Evolutionary conservation across 2,797 vertebrate species (phyloP).

Genomic region (Squalus acanthias): DNA sequence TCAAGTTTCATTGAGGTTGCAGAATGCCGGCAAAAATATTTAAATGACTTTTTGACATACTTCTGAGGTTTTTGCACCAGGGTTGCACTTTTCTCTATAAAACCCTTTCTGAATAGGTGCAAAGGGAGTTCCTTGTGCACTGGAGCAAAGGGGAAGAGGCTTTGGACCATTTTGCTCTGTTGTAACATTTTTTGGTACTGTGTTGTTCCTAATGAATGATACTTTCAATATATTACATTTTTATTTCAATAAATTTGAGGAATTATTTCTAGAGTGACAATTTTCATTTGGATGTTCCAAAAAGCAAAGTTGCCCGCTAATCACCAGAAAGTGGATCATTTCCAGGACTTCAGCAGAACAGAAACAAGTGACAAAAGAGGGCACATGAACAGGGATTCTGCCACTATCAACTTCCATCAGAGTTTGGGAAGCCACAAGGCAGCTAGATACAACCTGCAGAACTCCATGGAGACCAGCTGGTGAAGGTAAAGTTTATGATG

Average conservation of each 20-base stretch:
- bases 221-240: neutral
- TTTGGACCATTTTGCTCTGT: neutral
- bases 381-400: neutral
- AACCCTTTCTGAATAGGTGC: neutral
- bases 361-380: neutral
- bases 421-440: no score
- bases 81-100: neutral
- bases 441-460: no score
- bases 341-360: neutral
- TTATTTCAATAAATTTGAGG: neutral
- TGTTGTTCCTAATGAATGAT: neutral
- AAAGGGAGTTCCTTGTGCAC: neutral
- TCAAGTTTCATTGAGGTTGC: neutral
- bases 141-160: neutral
- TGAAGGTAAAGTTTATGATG: no score
- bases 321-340: neutral
- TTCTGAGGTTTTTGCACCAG: neutral
- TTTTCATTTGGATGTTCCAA: neutral
- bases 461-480: no score
- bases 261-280: neutral
- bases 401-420: neutral
- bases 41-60: neutral
- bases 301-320: neutral
- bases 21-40: neutral
- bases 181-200: neutral